Percentiles rank a stretch among this genome's conserved stretches.
phyloP scores from a whole-genome alignment of 64 coral and sea anemone genomes.

The Stichodactyla mertensii region DNA sequence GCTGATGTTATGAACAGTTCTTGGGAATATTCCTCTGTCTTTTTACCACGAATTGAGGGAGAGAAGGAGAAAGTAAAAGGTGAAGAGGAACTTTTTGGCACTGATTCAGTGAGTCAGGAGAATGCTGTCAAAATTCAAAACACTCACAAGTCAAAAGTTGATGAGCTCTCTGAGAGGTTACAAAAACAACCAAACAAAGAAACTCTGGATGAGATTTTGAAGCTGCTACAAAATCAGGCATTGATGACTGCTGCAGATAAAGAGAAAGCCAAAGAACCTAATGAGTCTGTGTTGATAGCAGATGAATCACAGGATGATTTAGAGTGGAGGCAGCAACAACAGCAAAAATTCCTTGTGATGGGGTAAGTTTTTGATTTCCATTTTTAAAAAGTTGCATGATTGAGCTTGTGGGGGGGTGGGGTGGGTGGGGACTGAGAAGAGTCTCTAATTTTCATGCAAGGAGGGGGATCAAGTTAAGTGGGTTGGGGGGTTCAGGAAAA shows the following conservation, averaged over 20 bases:
- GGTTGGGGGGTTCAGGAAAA: too few species aligned
- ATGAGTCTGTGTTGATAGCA: neutral
- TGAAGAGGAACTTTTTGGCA: neutral
- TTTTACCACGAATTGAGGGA: slow-evolving; percentile 1
- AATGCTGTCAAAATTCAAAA: neutral
- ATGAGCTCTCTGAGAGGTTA: slow-evolving; percentile 32
- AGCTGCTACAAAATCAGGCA: slow-evolving; percentile 46
- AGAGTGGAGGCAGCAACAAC: slow-evolving; percentile 3
- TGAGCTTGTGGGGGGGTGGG: too few species aligned
- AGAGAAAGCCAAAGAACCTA: neutral
- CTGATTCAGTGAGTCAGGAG: neutral
- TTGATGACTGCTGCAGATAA: neutral
- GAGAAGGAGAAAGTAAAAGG: neutral
- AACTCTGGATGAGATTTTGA: slow-evolving; percentile 74
- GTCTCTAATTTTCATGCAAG: too few species aligned
- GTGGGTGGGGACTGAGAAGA: too few species aligned
- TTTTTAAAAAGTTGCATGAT: too few species aligned
- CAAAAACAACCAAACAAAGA: slow-evolving; percentile 44
- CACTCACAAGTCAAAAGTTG: slow-evolving; percentile 11
- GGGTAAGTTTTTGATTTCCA: neutral
- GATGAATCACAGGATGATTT: neutral
- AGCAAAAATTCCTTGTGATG: neutral
- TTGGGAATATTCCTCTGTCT: neutral
- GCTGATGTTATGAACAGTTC: neutral
- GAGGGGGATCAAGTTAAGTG: too few species aligned